These are phyloP conservation scores for Cepphus grylle DNA, from an alignment of 2,113 vertebrate species.

Conservation along the genomic window DNA sequence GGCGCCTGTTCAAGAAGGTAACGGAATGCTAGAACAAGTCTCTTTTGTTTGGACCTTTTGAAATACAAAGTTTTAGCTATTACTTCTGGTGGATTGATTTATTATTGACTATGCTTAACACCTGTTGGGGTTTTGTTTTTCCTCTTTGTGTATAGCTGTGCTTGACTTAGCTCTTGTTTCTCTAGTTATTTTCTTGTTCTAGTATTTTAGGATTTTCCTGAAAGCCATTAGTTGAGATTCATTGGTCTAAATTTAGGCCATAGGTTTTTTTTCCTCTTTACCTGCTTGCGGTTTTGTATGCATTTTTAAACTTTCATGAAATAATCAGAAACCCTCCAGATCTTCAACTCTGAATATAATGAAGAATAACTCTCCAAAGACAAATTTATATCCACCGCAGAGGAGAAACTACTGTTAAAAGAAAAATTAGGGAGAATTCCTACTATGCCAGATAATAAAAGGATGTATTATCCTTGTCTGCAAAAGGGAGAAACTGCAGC, in stretches of 20 bases:
- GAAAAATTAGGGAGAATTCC: not conserved
- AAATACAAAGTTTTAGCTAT: fast-evolving
- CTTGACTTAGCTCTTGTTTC: not conserved
- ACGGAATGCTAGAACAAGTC: not conserved
- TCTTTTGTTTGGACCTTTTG: fast-evolving
- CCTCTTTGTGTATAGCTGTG: not conserved
- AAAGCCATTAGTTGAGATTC: not conserved
- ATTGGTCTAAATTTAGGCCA: not conserved
- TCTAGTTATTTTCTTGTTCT: not conserved
- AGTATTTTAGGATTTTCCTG: not conserved
- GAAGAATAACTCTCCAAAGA: not conserved
- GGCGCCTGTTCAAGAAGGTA: slow-evolving; percentile 98
- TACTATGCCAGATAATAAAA: not conserved
- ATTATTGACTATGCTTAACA: too few relatives aligned
- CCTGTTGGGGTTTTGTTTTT: not conserved
- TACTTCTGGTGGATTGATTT: not conserved
- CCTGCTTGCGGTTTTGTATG: not conserved
- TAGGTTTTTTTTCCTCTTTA: not conserved
- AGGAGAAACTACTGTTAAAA: not conserved
- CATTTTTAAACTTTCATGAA: not conserved
- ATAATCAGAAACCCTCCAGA: not conserved
- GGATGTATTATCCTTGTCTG: not conserved
- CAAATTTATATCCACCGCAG: fast-evolving
- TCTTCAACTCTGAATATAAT: not conserved
- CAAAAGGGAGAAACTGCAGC: not conserved